Evolutionary conservation across 2,797 vertebrate genomes (phyloP).

Genomic region (Manis crassicaudata): DNA sequence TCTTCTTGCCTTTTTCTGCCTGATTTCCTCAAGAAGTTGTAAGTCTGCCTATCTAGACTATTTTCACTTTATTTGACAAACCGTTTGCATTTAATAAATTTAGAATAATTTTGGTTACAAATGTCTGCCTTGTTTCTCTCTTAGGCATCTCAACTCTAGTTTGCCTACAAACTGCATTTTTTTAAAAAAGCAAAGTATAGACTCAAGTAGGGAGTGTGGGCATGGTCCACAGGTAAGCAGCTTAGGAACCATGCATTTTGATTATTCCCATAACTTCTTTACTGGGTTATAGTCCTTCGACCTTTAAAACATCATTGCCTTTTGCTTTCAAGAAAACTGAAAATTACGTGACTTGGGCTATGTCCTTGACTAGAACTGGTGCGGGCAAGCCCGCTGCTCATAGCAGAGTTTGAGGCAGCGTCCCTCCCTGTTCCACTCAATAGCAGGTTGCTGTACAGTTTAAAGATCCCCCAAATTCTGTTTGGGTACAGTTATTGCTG

Average conservation of each 20-base stretch:
- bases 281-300: neutral
- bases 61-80: constrained; percentile 69
- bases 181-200: no score
- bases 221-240: no score
- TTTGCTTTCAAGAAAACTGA: constrained; percentile 48
- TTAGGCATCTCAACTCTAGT: neutral
- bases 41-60: constrained; percentile 40
- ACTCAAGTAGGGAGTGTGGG: no score
- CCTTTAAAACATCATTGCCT: neutral
- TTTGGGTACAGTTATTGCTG: neutral
- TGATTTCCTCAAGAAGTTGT: constrained; percentile 73
- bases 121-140: constrained; percentile 59
- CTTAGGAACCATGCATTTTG: constrained; percentile 63
- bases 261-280: constrained; percentile 50
- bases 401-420: neutral
- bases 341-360: neutral
- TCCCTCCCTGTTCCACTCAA: neutral
- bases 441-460: neutral
- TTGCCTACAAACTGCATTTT: constrained; percentile 29
- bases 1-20: constrained; percentile 64
- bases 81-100: constrained; percentile 53
- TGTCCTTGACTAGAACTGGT: neutral
- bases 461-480: neutral
- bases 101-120: constrained; percentile 63
- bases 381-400: neutral